phyloP scores from a whole-genome alignment of 2,888 invertebrate genomes.

The Acronicta aceris region DNA sequence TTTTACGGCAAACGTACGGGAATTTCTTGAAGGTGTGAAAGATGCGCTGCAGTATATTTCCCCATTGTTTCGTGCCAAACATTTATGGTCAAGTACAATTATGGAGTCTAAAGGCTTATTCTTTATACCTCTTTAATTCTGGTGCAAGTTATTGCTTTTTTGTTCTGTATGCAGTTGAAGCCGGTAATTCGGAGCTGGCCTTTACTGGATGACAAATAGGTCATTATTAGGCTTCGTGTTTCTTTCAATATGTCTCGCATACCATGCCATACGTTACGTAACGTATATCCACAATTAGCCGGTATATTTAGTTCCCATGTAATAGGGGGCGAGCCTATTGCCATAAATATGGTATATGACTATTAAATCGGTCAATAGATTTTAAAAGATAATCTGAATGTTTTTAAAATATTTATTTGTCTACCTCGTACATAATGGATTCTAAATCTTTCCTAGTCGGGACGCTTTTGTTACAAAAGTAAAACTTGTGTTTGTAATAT shows the following conservation, averaged over 20 bases:
- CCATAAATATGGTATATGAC: no score
- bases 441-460: no score
- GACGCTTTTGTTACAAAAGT: no score
- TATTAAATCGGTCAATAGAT: no score
- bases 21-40: conserved; percentile 27
- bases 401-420: no score
- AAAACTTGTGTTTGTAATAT: no score
- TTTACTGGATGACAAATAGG: conserved; percentile 1
- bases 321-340: no score
- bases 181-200: neutral
- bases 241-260: neutral
- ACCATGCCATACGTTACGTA: no score
- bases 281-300: no score
- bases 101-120: conserved; percentile 20
- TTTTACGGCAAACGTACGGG: conserved; percentile 23
- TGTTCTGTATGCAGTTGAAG: conserved; percentile 5
- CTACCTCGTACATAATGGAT: no score
- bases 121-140: conserved; percentile 19
- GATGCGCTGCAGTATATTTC: conserved; percentile 17
- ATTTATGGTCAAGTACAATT: conserved; percentile 35
- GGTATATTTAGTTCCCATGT: no score
- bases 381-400: no score
- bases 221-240: neutral
- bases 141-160: neutral
- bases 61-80: conserved; percentile 34